Conservation (phyloP, 2,113 vertebrate genomes). For the Muntiacus muntjak region DNA sequence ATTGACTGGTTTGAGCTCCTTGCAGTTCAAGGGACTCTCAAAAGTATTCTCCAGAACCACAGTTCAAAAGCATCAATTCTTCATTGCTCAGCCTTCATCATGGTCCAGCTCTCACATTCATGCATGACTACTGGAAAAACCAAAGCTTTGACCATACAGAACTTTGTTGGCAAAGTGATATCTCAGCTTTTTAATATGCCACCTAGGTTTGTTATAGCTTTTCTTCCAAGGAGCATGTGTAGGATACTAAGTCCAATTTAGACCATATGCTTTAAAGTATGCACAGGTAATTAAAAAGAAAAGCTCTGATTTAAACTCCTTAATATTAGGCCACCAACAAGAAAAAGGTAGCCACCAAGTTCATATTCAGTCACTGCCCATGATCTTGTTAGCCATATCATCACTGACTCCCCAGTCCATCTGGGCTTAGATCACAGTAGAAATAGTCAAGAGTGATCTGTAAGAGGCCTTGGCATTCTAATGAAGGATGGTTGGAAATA, state of each 20-base stretch:
- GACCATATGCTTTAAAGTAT: background rate
- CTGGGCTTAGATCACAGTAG: background rate
- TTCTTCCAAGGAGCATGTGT: background rate
- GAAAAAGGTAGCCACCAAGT: background rate
- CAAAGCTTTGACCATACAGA: background rate
- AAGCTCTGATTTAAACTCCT: background rate
- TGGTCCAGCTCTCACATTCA: background rate
- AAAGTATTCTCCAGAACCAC: background rate
- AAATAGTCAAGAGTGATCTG: background rate
- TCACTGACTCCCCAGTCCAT: background rate
- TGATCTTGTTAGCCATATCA: background rate
- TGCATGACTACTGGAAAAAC: background rate
- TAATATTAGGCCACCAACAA: background rate
- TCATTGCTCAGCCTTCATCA: background rate
- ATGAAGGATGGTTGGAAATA: background rate
- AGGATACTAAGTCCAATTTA: background rate
- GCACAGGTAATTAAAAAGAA: background rate
- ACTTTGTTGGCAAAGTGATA: background rate
- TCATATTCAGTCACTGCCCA: background rate
- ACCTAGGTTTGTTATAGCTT: background rate
- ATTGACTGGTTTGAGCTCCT: background rate
- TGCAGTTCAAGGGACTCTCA: background rate
- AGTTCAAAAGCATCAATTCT: background rate
- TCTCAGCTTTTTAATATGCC: background rate
- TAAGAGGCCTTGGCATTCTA: background rate